These are phyloP conservation scores for Paramuricea clavata DNA, from an alignment of 92 coral and sea anemone species.

Conservation along the genomic window DNA sequence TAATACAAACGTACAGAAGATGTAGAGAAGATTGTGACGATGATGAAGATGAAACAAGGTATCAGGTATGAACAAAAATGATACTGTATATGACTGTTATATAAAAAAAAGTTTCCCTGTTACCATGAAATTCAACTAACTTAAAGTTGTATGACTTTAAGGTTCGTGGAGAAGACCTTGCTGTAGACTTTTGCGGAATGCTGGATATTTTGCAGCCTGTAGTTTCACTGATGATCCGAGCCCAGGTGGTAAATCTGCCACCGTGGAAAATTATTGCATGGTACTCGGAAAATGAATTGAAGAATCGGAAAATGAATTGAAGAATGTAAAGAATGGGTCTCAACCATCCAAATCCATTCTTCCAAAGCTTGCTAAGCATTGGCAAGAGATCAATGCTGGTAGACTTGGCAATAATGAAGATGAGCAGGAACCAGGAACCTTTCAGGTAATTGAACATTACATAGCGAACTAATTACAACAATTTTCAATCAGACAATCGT, in stretches of 20 bases:
- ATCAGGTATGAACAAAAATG: neutral
- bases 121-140: too few relatives aligned
- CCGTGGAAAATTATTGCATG: constrained; percentile 13
- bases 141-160: neutral
- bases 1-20: neutral
- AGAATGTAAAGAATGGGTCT: neutral
- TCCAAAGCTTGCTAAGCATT: neutral
- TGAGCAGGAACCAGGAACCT: neutral
- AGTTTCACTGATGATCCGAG: neutral
- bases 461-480: neutral
- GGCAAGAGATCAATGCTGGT: neutral
- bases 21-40: neutral
- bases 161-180: neutral
- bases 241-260: neutral
- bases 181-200: neutral
- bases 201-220: neutral
- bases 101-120: neutral
- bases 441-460: neutral
- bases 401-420: neutral
- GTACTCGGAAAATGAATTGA: neutral
- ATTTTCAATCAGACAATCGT: too few relatives aligned
- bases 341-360: neutral
- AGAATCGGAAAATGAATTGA: neutral
- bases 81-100: neutral
- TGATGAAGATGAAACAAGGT: neutral